Percentiles rank a stretch among this genome's conserved stretches.
Conservation (phyloP, 2,113 vertebrate genomes). For the Rutilus rutilus region DNA sequence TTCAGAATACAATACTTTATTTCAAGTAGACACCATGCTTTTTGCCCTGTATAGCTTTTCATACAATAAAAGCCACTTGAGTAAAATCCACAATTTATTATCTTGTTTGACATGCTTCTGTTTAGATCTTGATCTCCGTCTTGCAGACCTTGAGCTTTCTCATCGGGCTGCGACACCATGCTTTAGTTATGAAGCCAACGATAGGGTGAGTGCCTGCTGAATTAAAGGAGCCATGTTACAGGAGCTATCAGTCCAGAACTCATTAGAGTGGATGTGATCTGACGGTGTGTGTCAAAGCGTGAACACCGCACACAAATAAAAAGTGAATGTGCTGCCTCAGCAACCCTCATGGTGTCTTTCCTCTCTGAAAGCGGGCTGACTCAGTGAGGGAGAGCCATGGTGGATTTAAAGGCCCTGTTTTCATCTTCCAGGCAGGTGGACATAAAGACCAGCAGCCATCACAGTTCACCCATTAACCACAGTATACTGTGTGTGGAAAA, state of each 20-base stretch:
- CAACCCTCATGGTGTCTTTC: conserved; percentile 26
- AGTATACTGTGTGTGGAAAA: conserved; percentile 11
- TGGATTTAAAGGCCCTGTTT: conserved; percentile 37
- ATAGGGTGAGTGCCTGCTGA: conserved; percentile 11
- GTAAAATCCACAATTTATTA: neutral
- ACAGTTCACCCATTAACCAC: conserved; percentile 29
- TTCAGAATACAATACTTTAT: neutral
- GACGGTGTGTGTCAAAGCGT: conserved; percentile 49
- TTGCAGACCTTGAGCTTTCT: neutral
- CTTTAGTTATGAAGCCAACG: conserved; percentile 9
- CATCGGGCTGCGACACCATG: neutral
- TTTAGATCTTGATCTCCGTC: neutral
- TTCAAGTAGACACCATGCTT: neutral
- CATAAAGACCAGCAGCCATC: conserved; percentile 35
- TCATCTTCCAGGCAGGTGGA: conserved; percentile 29
- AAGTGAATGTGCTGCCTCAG: conserved; percentile 45
- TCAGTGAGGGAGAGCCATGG: conserved; percentile 11
- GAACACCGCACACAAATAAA: conserved; percentile 44
- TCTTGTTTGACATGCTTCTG: conserved; percentile 5
- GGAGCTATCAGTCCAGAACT: conserved; percentile 40
- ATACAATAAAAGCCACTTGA: neutral
- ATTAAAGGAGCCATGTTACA: conserved; percentile 35
- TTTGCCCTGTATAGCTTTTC: neutral
- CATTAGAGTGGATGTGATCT: conserved; percentile 48
- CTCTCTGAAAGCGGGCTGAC: conserved; percentile 17